phyloP scores from a whole-genome alignment of 2,113 vertebrate genomes.

The Malurus elegans region DNA sequence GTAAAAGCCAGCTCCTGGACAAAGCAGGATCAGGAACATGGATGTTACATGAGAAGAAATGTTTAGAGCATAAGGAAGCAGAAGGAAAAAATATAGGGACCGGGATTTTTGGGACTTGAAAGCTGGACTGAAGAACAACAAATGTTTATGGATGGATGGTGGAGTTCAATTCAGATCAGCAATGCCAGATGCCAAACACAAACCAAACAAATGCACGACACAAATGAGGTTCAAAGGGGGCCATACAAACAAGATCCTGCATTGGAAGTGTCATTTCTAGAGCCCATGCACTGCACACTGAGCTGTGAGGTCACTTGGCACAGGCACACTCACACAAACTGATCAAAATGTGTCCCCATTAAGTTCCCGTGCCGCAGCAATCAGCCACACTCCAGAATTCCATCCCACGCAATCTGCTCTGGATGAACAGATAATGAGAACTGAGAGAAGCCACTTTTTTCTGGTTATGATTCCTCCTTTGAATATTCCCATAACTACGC shows the following conservation, averaged over 20 bases:
- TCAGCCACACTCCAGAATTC: slow-evolving; percentile 37
- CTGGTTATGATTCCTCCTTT: slow-evolving; percentile 18
- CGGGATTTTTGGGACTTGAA: neutral
- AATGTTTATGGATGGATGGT: neutral
- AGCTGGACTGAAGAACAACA: neutral
- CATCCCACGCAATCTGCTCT: slow-evolving; percentile 48
- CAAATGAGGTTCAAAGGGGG: neutral
- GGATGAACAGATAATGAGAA: slow-evolving; percentile 33
- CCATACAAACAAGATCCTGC: neutral
- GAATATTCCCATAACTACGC: slow-evolving; percentile 33
- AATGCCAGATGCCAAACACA: neutral
- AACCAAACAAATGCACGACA: neutral
- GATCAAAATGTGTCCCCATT: neutral
- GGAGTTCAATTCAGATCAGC: neutral
- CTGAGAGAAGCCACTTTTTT: neutral
- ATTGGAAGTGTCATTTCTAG: neutral
- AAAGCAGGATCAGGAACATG: neutral
- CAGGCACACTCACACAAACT: neutral
- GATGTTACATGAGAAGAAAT: neutral
- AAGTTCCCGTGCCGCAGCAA: slow-evolving; percentile 22
- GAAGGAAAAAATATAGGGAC: neutral
- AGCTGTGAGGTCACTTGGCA: slow-evolving; percentile 33
- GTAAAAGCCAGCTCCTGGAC: neutral
- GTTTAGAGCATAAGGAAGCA: neutral
- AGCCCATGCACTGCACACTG: neutral